phyloP scores from a whole-genome alignment of 2,888 invertebrate genomes.

The Steinernema carpocapsae region DNA sequence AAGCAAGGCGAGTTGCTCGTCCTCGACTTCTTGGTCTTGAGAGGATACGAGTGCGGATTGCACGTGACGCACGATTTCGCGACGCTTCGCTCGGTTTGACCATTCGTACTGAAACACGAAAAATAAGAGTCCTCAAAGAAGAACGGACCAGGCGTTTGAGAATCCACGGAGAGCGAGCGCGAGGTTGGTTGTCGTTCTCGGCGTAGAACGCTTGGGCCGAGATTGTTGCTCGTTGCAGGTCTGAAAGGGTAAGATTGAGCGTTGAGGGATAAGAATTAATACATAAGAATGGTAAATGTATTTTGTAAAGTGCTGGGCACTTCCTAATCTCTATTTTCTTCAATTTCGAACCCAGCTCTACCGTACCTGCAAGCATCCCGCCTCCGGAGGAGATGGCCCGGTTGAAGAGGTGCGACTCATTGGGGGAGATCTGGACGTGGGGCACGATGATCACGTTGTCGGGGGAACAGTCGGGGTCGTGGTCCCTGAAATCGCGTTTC shows the following conservation, averaged over 20 bases:
- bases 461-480: conserved; percentile 38
- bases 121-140: no score
- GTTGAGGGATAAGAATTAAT: no score
- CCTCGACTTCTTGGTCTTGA: conserved; percentile 64
- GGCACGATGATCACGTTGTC: conserved; percentile 68
- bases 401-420: conserved; percentile 66
- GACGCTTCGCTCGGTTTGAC: conserved; percentile 70
- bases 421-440: conserved; percentile 65
- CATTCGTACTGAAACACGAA: conserved; percentile 72
- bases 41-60: conserved; percentile 62
- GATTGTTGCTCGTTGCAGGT: conserved; percentile 68
- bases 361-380: conserved; percentile 64
- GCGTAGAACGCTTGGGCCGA: conserved; percentile 68
- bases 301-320: no score
- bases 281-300: no score
- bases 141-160: conserved; percentile 61
- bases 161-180: conserved; percentile 67
- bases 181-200: conserved; percentile 61
- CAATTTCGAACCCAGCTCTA: not conserved
- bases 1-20: conserved; percentile 63
- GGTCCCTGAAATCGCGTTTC: not conserved
- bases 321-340: no score
- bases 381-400: conserved; percentile 67
- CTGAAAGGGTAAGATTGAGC: no score
- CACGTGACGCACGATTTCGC: conserved; percentile 68